Evolutionary conservation across 2,113 vertebrate species (phyloP).

Genomic region (Leucopternis melanops): DNA sequence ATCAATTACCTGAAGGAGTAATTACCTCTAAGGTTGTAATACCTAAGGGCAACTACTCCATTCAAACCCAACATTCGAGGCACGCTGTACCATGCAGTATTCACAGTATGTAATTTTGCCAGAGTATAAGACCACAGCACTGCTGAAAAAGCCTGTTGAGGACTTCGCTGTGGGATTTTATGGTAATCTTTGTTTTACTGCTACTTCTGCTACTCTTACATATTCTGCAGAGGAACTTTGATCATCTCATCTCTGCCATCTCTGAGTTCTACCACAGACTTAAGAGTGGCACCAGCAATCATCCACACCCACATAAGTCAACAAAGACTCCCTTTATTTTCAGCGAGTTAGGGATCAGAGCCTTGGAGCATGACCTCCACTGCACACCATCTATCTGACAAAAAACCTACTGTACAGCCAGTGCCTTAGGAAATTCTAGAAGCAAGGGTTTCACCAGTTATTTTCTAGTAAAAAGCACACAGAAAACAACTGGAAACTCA

Average conservation of each 20-base stretch:
- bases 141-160: background rate
- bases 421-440: background rate
- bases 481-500: background rate
- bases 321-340: background rate
- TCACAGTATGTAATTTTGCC: background rate
- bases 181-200: background rate
- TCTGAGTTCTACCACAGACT: background rate
- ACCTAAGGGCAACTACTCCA: background rate
- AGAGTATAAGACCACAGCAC: background rate
- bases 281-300: background rate
- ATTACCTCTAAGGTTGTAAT: background rate
- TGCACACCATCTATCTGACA: background rate
- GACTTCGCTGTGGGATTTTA: background rate
- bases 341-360: background rate
- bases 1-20: background rate
- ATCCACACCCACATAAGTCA: background rate
- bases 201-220: background rate
- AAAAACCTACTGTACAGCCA: background rate
- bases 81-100: background rate
- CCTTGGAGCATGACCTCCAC: background rate
- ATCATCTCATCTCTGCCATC: background rate
- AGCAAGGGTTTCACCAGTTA: background rate
- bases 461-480: background rate
- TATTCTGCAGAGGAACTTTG: background rate
- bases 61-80: background rate